phyloP scores from a whole-genome alignment of 2,888 invertebrate genomes.

The Clitarchus hookeri region DNA sequence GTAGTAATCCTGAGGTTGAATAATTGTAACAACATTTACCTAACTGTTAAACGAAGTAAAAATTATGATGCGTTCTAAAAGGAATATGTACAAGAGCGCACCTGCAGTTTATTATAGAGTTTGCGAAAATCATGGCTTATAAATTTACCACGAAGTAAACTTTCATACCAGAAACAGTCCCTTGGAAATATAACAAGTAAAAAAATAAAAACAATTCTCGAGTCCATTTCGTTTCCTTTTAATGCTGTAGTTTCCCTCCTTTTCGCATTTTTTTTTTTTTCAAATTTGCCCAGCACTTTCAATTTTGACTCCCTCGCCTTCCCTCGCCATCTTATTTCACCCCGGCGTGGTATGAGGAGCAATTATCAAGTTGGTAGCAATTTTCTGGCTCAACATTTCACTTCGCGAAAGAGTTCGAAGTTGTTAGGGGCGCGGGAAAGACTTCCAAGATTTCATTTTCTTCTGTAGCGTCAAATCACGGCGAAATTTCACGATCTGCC shows the following conservation, averaged over 20 bases:
- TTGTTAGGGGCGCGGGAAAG: conserved; percentile 18
- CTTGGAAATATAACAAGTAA: not conserved
- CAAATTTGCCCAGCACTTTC: conserved; percentile 25
- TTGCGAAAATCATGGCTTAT: too few relatives aligned
- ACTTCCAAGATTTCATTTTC: conserved; percentile 38
- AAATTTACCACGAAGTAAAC: too few relatives aligned
- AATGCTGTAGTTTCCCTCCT: conserved; percentile 20
- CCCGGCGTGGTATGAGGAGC: conserved; percentile 33
- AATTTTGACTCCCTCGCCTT: conserved; percentile 31
- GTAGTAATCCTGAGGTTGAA: too few relatives aligned
- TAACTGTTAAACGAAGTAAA: too few relatives aligned
- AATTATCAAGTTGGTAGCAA: conserved; percentile 41
- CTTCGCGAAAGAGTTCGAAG: conserved; percentile 31
- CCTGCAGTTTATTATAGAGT: too few relatives aligned
- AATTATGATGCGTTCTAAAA: too few relatives aligned
- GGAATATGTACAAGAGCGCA: too few relatives aligned
- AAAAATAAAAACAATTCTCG: not conserved
- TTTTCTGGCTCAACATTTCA: conserved; percentile 41
- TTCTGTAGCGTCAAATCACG: conserved; percentile 35
- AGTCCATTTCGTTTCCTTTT: conserved; percentile 20
- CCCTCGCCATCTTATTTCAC: conserved; percentile 30
- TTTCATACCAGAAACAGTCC: not conserved
- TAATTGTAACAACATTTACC: too few relatives aligned
- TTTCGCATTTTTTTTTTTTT: conserved; percentile 28
- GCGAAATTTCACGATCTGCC: conserved; percentile 11